Evolutionary conservation across 2,888 invertebrate genomes (phyloP).

Genomic region (Conus canariensis): DNA sequence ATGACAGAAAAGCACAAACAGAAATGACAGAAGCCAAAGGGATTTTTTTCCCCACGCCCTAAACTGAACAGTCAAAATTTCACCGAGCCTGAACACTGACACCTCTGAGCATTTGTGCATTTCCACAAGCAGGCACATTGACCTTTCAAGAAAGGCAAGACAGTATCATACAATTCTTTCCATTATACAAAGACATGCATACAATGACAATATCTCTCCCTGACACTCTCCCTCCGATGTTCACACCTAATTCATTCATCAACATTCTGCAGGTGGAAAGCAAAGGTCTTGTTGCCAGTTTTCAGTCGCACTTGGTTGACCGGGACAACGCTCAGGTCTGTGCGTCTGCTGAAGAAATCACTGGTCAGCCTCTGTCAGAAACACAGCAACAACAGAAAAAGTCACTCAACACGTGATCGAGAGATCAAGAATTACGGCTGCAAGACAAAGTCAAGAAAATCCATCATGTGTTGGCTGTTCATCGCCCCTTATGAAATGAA

Average conservation of each 20-base stretch:
- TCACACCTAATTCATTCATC: neutral
- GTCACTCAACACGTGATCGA: too few species aligned
- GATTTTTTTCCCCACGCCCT: too few species aligned
- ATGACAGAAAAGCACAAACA: neutral
- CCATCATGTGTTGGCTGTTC: too few species aligned
- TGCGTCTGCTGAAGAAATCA: constrained; percentile 52
- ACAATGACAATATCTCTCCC: neutral
- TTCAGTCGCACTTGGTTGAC: constrained; percentile 58
- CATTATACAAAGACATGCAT: neutral
- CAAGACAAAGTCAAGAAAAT: too few species aligned
- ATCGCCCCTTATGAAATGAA: too few species aligned
- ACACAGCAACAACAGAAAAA: too few species aligned
- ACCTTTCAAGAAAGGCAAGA: neutral
- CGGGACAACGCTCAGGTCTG: constrained; percentile 59
- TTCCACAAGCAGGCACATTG: neutral
- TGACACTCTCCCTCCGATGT: too few species aligned
- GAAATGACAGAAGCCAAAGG: too few species aligned
- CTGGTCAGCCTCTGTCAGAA: constrained; percentile 55
- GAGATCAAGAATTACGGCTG: too few species aligned
- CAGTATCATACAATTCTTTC: neutral
- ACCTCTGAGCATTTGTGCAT: neutral
- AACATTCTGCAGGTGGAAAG: constrained; percentile 22
- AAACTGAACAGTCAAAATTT: too few species aligned
- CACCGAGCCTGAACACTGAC: too few species aligned
- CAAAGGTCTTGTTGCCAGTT: constrained; percentile 65